Conservation (phyloP, 2,888 invertebrate species). For the Pammene fasciana region DNA sequence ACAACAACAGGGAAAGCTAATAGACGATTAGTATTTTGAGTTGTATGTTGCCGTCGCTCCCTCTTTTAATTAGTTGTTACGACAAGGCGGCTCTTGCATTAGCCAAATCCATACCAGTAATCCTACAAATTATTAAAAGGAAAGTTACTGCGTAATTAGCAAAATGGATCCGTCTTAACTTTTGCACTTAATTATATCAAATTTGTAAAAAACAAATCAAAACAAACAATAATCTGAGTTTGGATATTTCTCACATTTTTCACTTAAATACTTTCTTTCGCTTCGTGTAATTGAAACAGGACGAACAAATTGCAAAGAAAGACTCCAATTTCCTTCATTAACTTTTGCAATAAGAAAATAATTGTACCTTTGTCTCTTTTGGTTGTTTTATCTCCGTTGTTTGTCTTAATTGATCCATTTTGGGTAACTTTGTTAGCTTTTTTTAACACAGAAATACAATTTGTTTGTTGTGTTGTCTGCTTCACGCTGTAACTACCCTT, state of each 20-base stretch:
- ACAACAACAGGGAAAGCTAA: slow-evolving; percentile 14
- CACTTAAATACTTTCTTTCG: slow-evolving; percentile 40
- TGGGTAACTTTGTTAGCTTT: neutral
- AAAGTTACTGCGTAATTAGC: slow-evolving; percentile 36
- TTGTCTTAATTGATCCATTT: slow-evolving; percentile 9
- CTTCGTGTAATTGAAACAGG: slow-evolving; percentile 42
- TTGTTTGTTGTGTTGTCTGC: neutral
- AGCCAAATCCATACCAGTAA: slow-evolving; percentile 30
- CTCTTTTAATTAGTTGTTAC: slow-evolving; percentile 34
- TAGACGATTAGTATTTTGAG: slow-evolving; percentile 13
- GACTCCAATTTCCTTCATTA: slow-evolving; percentile 42
- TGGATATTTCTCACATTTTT: slow-evolving; percentile 34
- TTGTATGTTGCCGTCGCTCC: neutral
- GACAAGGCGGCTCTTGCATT: slow-evolving; percentile 11
- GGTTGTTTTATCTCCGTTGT: neutral
- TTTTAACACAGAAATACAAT: neutral
- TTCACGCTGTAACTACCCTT: neutral
- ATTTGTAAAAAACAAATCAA: slow-evolving; percentile 35
- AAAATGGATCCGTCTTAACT: slow-evolving; percentile 40
- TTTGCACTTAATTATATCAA: slow-evolving; percentile 35
- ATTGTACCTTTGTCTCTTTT: slow-evolving; percentile 30
- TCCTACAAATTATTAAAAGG: slow-evolving; percentile 33
- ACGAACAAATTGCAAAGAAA: slow-evolving; percentile 39
- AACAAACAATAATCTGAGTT: slow-evolving; percentile 34
- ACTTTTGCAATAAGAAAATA: slow-evolving; percentile 37